Base-by-base conservation (phyloP, 1,140 invertebrate species). In the Tetramorium parvispinum region DNA sequence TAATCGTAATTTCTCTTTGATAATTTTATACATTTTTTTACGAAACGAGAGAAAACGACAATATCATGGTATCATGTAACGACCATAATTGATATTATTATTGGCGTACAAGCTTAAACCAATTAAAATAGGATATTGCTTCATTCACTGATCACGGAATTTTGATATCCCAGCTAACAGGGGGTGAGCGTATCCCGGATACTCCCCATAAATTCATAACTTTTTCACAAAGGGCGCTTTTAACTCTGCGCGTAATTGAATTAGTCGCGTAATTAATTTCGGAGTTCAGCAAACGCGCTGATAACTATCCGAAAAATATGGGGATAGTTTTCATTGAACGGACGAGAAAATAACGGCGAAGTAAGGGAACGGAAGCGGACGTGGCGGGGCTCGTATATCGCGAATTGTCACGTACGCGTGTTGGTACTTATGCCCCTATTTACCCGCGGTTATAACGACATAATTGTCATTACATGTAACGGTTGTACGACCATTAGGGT, bases 161-260 rank as follows among this genome's bases (percentile, higher is more conserved):
- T 81, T 81, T 70, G 66, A 43, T 82, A 73, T 73, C 51, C 37
- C 18, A 71, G 51, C 37, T 55, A 81, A 55, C 66, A 11, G 24
- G 11, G 24, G 40, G 51, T 40, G 53, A 6, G 18, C 40, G n/a
- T 71, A 55, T 37, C 24, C 21, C 51, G 37, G 66, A 82, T 71
- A 57, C 78, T 71, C 40, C 66, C 68, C 68, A 83, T 83, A 83
- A 83, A 83, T 83, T 83, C 68, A 83, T 75, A 83, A 83, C 79
- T 83, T 83, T 83, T 83, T 83, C 79, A 83, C 79, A 83, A 83
- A 75, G 79, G 79, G n/a, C 61, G 79, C 79, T 83, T 75, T 83
- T 83, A 83, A 73, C 79, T 73, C 53, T 18, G 66, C 55, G 53
- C 27, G 53, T 75, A 83, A 83, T 83, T 83, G 68, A 83, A 83